Evolutionary conservation across 2,113 vertebrate genomes (phyloP).

Genomic region (Isurus oxyrinchus): DNA sequence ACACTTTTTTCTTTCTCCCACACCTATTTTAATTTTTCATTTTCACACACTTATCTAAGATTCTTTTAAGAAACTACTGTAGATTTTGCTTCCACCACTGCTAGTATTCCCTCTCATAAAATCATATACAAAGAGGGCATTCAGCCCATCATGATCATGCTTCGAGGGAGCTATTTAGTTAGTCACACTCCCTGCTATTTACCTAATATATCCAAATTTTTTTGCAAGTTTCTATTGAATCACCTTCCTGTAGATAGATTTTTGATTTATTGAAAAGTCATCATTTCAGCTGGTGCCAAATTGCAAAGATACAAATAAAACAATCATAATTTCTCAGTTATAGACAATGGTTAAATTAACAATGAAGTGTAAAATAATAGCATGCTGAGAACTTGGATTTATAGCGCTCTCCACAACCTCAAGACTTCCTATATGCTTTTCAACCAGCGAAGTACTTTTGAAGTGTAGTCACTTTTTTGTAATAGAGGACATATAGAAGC

Average conservation of each 20-base stretch:
- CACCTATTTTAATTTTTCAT: not conserved
- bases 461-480: not conserved
- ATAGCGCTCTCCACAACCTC: not conserved
- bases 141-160: not conserved
- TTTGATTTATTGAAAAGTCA: too few species aligned
- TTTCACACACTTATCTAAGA: not conserved
- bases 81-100: not conserved
- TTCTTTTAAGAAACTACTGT: not conserved
- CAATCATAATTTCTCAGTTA: too few species aligned
- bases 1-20: too few species aligned
- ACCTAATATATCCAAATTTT: not conserved
- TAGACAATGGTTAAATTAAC: too few species aligned
- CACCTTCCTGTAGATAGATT: not conserved
- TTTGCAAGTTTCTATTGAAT: not conserved
- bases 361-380: too few species aligned
- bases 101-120: not conserved
- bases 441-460: not conserved
- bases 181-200: not conserved
- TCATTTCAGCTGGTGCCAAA: too few species aligned
- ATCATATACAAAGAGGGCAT: not conserved
- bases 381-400: not conserved
- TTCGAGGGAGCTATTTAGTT: not conserved
- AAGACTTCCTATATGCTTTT: not conserved
- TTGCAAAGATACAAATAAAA: too few species aligned
- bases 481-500: not conserved